Conservation (phyloP, 37 sponge, comb jelly and placozoan species). For the Diacarnus erythraeanus region DNA sequence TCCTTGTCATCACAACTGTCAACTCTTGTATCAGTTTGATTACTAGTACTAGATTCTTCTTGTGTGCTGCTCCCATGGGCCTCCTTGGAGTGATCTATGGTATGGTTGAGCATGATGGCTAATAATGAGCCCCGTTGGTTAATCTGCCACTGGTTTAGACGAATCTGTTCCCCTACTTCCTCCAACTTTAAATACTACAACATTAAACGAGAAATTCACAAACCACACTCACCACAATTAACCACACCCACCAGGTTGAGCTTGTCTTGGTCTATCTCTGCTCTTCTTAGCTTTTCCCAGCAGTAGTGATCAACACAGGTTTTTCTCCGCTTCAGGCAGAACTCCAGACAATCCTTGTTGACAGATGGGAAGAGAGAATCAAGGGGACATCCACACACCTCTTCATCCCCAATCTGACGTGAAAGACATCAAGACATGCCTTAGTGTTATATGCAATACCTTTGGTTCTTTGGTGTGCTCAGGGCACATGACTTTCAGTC, state of each 20-base stretch:
- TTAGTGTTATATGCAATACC: constrained; percentile 51
- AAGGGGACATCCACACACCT: constrained; percentile 96
- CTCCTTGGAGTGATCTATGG: constrained; percentile 70
- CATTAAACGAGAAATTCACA: background rate
- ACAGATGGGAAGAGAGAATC: constrained; percentile 45
- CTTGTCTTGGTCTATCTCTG: constrained; percentile 91
- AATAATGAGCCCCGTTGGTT: constrained; percentile 68
- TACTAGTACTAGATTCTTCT: background rate
- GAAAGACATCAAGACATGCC: background rate
- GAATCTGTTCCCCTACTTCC: constrained; percentile 82
- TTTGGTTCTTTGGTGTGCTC: constrained; percentile 98
- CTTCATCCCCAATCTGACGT: constrained; percentile 73
- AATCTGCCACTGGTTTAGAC: constrained; percentile 75
- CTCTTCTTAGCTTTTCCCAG: constrained; percentile 92
- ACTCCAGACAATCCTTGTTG: constrained; percentile 1
- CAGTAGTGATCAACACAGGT: constrained; percentile 77
- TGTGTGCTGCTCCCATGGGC: too few species aligned
- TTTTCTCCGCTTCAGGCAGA: constrained; percentile 80
- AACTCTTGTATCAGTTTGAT: background rate
- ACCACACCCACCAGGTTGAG: constrained; percentile 69
- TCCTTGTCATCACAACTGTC: background rate
- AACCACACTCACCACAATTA: too few species aligned
- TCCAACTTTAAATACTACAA: constrained; percentile 91
- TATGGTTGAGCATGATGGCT: constrained; percentile 79
- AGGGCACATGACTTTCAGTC: constrained; percentile 86